These are phyloP conservation scores for Vireo altiloquus DNA, from an alignment of 2,113 vertebrate genomes.

Conservation along the genomic window DNA sequence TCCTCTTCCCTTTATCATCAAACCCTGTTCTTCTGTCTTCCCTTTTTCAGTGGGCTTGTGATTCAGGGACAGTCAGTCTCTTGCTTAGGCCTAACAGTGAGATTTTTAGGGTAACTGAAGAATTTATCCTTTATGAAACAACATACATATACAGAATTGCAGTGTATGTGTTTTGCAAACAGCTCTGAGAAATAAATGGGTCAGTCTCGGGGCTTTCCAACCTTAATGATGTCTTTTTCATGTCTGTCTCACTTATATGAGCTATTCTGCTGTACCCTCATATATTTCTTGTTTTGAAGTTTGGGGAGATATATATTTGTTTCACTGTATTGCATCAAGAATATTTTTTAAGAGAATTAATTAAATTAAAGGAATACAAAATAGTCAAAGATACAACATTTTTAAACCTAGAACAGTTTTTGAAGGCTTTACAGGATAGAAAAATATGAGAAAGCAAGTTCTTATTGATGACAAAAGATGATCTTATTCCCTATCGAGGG, in stretches of 20 bases:
- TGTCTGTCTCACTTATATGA: background rate
- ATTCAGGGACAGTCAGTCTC: background rate
- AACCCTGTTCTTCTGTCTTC: background rate
- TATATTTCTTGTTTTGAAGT: background rate
- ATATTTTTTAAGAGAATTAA: background rate
- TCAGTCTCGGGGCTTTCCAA: background rate
- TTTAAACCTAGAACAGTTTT: background rate
- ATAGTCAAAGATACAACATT: background rate
- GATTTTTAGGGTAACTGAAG: background rate
- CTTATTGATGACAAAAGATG: background rate
- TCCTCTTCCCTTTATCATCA: background rate
- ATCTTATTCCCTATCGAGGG: background rate
- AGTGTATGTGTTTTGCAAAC: background rate
- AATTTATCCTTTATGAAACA: background rate
- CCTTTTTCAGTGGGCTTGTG: background rate
- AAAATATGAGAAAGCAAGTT: constrained; percentile 2
- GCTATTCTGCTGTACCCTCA: background rate
- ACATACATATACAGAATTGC: background rate
- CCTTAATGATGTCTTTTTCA: background rate
- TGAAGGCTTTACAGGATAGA: background rate
- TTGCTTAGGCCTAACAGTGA: background rate
- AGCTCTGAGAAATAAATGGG: background rate
- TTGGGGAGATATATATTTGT: background rate
- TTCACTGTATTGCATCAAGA: background rate
- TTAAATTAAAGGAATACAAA: background rate